These are phyloP conservation scores for Argyresthia goedartella DNA, from an alignment of 2,888 invertebrate species.

Conservation along the genomic window DNA sequence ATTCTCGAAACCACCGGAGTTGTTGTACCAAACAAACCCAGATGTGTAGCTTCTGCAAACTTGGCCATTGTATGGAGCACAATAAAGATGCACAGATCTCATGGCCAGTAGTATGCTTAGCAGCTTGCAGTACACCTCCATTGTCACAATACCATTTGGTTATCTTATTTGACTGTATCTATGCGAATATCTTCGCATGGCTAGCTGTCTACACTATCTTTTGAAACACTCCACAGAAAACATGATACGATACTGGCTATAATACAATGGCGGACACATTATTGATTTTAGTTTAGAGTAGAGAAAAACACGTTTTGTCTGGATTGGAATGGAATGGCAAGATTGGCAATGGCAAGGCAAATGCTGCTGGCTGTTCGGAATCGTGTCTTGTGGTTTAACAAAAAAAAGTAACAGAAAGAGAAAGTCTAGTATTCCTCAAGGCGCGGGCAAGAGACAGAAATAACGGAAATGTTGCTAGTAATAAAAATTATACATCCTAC, in stretches of 20 bases:
- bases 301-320: conserved; percentile 16
- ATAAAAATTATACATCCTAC: no score
- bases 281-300: conserved; percentile 44
- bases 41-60: conserved; percentile 80
- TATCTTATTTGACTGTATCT: neutral
- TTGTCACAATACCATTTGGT: conserved; percentile 20
- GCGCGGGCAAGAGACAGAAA: neutral
- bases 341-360: no score
- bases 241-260: conserved; percentile 25
- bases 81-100: conserved; percentile 76
- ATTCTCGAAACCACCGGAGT: conserved; percentile 82
- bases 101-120: neutral
- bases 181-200: conserved; percentile 33
- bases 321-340: no score
- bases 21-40: conserved; percentile 83
- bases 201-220: conserved; percentile 13
- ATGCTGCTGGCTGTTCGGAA: neutral
- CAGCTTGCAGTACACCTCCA: conserved; percentile 39
- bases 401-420: conserved; percentile 3
- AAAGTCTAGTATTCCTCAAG: neutral
- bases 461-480: no score
- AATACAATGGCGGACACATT: conserved; percentile 56
- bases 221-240: conserved; percentile 19
- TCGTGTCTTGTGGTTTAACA: neutral
- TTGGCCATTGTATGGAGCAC: conserved; percentile 89